Evolutionary conservation across 2,888 invertebrate genomes (phyloP).

Genomic region (Perdita meconis): DNA sequence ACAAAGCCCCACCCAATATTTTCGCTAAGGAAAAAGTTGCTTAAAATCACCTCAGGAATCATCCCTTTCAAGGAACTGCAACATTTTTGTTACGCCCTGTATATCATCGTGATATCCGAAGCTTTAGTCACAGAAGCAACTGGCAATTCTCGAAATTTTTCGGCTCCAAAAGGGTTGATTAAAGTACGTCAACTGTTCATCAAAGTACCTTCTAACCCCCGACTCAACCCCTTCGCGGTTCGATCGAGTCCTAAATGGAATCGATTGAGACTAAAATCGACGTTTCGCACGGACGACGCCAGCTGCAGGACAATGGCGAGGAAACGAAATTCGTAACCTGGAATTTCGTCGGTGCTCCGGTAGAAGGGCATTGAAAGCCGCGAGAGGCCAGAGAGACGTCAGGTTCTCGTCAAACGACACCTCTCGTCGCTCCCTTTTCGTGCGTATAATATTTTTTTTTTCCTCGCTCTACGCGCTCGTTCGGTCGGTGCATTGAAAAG

Average conservation of each 20-base stretch:
- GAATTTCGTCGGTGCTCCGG: conserved; percentile 75
- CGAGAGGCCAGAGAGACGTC: conserved; percentile 70
- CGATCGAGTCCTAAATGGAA: conserved; percentile 43
- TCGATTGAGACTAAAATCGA: conserved; percentile 34
- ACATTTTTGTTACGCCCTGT: too few species aligned
- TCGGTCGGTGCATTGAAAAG: conserved; percentile 67
- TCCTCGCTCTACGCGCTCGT: conserved; percentile 40
- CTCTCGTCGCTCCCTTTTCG: conserved; percentile 55
- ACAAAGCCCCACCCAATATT: too few species aligned
- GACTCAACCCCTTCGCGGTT: conserved; percentile 9
- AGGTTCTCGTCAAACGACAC: conserved; percentile 76
- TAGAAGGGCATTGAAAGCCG: conserved; percentile 72
- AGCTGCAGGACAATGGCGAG: conserved; percentile 54
- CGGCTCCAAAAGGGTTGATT: too few species aligned
- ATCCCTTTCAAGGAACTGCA: too few species aligned
- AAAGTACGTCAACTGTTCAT: conserved; percentile 19
- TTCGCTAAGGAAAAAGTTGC: too few species aligned
- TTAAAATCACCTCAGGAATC: too few species aligned
- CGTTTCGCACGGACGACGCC: conserved; percentile 57
- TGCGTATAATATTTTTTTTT: conserved; percentile 29
- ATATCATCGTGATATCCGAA: too few species aligned
- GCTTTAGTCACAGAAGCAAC: too few species aligned
- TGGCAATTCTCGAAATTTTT: too few species aligned
- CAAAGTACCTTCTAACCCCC: conserved; percentile 8
- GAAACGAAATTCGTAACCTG: conserved; percentile 69